These are phyloP conservation scores for Pheosia tremula DNA, from an alignment of 2,888 invertebrate genomes.

Conservation along the genomic window DNA sequence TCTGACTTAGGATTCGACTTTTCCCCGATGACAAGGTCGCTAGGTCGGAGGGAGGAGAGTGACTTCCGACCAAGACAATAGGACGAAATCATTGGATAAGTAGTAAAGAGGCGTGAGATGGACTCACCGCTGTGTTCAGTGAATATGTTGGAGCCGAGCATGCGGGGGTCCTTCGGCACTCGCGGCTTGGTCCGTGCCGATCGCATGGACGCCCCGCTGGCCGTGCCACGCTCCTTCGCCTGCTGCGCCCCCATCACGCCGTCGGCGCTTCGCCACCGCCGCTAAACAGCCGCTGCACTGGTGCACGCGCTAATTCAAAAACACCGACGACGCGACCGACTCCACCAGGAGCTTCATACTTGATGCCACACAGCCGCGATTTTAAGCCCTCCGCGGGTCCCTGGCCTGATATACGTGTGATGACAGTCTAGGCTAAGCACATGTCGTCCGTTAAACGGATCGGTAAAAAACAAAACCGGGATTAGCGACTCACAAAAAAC, in stretches of 20 bases:
- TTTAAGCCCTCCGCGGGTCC: conserved; percentile 21
- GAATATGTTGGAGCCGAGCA: conserved; percentile 95
- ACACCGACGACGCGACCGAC: conserved; percentile 51
- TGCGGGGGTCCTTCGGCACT: conserved; percentile 92
- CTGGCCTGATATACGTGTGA: conserved; percentile 10
- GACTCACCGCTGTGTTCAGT: conserved; percentile 96
- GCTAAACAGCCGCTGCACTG: conserved; percentile 36
- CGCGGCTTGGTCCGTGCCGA: conserved; percentile 90
- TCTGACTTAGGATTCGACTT: too few species aligned
- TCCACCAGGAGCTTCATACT: conserved; percentile 51
- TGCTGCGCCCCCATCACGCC: conserved; percentile 95
- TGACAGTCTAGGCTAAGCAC: conserved; percentile 24
- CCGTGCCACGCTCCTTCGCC: conserved; percentile 94
- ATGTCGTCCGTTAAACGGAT: conserved; percentile 37
- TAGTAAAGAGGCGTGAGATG: neutral
- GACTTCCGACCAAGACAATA: too few species aligned
- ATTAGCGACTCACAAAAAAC: conserved; percentile 55
- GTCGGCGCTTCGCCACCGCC: conserved; percentile 59
- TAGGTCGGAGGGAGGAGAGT: too few species aligned
- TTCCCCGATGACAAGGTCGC: too few species aligned
- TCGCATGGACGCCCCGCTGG: conserved; percentile 89
- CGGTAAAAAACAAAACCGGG: conserved; percentile 53
- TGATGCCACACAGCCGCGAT: conserved; percentile 14
- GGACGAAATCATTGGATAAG: neutral
- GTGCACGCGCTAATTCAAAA: conserved; percentile 60